Evolutionary conservation across 2,797 vertebrate genomes (phyloP).

Genomic region (Pantherophis alleghaniensis): DNA sequence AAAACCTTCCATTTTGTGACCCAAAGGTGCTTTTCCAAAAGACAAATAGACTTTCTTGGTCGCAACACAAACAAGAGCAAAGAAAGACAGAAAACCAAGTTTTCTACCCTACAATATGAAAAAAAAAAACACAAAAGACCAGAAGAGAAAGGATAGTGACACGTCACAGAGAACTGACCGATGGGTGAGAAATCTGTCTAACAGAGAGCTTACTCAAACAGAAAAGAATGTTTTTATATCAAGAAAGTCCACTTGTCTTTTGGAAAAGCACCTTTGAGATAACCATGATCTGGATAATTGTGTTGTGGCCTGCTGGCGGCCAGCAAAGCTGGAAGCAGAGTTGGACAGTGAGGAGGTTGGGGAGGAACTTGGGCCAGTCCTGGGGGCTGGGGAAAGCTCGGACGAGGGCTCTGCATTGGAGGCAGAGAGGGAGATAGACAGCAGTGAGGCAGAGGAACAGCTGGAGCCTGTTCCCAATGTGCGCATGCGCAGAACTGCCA

Average conservation of each 20-base stretch:
- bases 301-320: too few species aligned
- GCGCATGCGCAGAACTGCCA: too few species aligned
- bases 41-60: neutral
- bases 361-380: too few species aligned
- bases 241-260: neutral
- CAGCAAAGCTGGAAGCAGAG: too few species aligned
- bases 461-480: too few species aligned
- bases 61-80: neutral
- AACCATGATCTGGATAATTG: neutral
- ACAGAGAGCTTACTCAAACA: neutral
- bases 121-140: neutral
- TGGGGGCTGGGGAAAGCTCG: too few species aligned
- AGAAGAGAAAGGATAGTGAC: neutral
- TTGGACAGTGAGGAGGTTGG: too few species aligned
- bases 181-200: neutral
- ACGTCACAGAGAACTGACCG: neutral
- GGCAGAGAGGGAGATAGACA: too few species aligned
- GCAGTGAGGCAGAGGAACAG: too few species aligned
- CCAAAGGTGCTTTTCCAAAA: too few species aligned
- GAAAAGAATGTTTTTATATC: neutral
- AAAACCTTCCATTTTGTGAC: neutral
- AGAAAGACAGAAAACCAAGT: neutral
- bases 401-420: too few species aligned
- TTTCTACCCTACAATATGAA: neutral
- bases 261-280: neutral